phyloP scores from a whole-genome alignment of 2,888 invertebrate genomes.

The Crepidodera aurea region DNA sequence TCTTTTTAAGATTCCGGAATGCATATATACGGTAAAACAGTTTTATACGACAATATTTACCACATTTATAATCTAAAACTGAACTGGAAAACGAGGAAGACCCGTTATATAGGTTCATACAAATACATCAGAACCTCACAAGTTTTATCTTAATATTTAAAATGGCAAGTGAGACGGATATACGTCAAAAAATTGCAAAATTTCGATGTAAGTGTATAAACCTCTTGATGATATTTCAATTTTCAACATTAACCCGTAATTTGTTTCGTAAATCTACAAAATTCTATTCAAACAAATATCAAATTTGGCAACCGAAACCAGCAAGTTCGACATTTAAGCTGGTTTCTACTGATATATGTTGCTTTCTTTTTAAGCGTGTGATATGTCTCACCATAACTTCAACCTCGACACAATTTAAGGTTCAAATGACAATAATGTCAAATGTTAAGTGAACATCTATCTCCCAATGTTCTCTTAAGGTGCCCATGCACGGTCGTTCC shows the following conservation, averaged over 20 bases:
- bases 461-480: too few species aligned
- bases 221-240: neutral
- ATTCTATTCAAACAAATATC: neutral
- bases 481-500: too few species aligned
- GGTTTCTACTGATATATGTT: neutral
- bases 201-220: constrained; percentile 4
- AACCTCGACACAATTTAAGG: too few species aligned
- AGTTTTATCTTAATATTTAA: constrained; percentile 1
- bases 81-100: constrained; percentile 9
- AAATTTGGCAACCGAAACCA: neutral
- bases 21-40: constrained; percentile 6
- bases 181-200: constrained; percentile 5
- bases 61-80: constrained; percentile 13
- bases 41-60: neutral
- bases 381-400: too few species aligned
- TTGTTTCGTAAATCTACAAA: neutral
- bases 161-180: constrained; percentile 6
- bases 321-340: too few species aligned
- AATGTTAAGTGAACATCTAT: too few species aligned
- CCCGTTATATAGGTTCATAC: constrained; percentile 7
- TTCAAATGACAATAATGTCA: too few species aligned
- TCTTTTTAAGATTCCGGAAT: constrained; percentile 3
- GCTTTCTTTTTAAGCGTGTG: constrained; percentile 1
- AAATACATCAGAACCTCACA: constrained; percentile 3
- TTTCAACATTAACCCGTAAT: constrained; percentile 3